These are phyloP conservation scores for Eutrigla gurnardus DNA, from an alignment of 2,797 vertebrate genomes.

Conservation along the genomic window DNA sequence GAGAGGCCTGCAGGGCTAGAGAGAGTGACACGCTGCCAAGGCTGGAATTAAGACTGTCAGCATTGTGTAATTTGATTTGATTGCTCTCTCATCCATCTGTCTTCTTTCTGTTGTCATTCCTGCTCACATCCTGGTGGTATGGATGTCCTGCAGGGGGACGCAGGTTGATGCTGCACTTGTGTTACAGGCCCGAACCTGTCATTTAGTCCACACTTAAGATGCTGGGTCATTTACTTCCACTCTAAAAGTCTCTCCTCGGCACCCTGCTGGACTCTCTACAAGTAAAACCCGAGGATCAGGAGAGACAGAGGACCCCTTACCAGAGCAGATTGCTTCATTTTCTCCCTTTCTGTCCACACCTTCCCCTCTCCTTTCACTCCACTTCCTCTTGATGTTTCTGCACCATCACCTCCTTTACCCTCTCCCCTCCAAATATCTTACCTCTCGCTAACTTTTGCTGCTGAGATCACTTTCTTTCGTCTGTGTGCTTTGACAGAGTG, in stretches of 20 bases:
- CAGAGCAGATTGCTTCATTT: conserved; percentile 15
- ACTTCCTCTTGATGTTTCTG: conserved; percentile 25
- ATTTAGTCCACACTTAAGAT: not conserved
- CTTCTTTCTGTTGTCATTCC: not conserved
- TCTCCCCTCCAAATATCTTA: conserved; percentile 9
- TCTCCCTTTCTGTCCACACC: not conserved
- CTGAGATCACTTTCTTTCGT: conserved; percentile 29
- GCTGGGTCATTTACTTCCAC: not conserved
- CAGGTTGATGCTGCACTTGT: not conserved
- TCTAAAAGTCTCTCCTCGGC: not conserved
- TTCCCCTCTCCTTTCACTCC: not conserved
- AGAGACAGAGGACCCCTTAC: not conserved
- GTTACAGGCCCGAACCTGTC: conserved; percentile 1
- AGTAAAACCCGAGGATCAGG: conserved; percentile 12
- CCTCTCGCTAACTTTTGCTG: conserved; percentile 22
- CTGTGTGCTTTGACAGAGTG: conserved; percentile 57
- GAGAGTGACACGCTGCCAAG: conserved; percentile 43
- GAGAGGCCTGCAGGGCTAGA: conserved; percentile 44
- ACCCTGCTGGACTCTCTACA: not conserved
- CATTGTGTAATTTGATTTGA: conserved; percentile 59
- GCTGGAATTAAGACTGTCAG: conserved; percentile 58
- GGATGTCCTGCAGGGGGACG: not conserved
- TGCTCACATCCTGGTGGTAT: not conserved
- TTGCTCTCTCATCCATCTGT: conserved; percentile 24
- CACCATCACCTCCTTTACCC: conserved; percentile 14